Percentiles rank a stretch among this genome's conserved stretches.
Evolutionary conservation across 2,797 vertebrate genomes (phyloP).

Genomic region (Pogonophryne albipinna): DNA sequence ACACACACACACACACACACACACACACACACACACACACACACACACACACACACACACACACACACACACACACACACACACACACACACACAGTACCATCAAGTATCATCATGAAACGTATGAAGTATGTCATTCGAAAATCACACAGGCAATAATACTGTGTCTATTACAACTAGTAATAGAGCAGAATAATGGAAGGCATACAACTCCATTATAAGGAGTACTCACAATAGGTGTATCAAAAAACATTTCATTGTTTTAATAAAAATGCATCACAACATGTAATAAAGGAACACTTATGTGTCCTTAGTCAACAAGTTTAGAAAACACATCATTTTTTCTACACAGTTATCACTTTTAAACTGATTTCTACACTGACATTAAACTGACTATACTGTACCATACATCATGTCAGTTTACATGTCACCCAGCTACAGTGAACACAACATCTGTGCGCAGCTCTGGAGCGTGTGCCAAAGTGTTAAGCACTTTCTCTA

Average conservation of each 20-base stretch:
- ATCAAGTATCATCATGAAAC: constrained; percentile 3
- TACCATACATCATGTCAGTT: neutral
- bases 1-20: no score
- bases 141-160: constrained; percentile 7
- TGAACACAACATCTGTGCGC: constrained; percentile 5
- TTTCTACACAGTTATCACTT: neutral
- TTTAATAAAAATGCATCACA: no score
- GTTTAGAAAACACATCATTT: neutral
- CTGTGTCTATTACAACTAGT: neutral
- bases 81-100: neutral
- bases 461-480: neutral
- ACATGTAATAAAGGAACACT: no score
- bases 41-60: no score
- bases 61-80: no score
- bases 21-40: no score
- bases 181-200: neutral
- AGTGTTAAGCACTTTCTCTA: neutral
- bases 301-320: no score
- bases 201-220: neutral
- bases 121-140: constrained; percentile 1
- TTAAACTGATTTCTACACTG: neutral
- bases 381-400: no score
- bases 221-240: neutral
- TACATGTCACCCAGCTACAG: constrained; percentile 1
- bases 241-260: no score